A percentile compares a stretch with the other conserved stretches of the same genome.
phyloP scores from a whole-genome alignment of 2,113 vertebrate species.

The Cacatua alba region DNA sequence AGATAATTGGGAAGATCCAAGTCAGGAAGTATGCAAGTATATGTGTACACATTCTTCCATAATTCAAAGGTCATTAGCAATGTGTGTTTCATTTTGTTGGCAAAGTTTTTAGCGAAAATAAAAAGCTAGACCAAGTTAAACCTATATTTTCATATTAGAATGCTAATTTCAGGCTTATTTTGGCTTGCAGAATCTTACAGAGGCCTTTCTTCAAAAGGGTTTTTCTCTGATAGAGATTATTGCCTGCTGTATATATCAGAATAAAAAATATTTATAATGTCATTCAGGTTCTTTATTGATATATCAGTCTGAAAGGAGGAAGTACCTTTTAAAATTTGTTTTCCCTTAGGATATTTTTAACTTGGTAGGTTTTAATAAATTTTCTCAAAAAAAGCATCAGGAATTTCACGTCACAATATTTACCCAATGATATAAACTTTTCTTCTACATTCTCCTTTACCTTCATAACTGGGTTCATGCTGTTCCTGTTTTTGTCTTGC shows the following conservation, averaged over 20 bases:
- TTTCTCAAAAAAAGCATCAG: background rate
- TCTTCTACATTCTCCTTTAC: background rate
- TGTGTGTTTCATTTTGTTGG: background rate
- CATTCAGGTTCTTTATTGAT: background rate
- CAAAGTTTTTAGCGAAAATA: background rate
- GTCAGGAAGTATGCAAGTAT: background rate
- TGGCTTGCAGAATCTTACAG: background rate
- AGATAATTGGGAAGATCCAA: conserved; percentile 25
- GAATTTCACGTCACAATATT: background rate
- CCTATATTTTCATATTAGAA: background rate
- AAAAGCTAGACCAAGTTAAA: background rate
- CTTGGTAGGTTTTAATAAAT: background rate
- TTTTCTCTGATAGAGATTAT: background rate
- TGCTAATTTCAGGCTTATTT: background rate
- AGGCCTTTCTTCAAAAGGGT: background rate
- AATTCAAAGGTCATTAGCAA: background rate
- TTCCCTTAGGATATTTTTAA: background rate
- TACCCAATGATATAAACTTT: background rate
- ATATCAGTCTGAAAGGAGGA: background rate
- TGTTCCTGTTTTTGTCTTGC: background rate
- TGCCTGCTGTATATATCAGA: background rate
- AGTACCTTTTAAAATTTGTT: background rate
- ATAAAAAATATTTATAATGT: background rate
- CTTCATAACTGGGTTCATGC: background rate
- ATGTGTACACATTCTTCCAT: background rate